Base-by-base conservation (phyloP, 1,140 invertebrate genomes). In the Cherax quadricarinatus region DNA sequence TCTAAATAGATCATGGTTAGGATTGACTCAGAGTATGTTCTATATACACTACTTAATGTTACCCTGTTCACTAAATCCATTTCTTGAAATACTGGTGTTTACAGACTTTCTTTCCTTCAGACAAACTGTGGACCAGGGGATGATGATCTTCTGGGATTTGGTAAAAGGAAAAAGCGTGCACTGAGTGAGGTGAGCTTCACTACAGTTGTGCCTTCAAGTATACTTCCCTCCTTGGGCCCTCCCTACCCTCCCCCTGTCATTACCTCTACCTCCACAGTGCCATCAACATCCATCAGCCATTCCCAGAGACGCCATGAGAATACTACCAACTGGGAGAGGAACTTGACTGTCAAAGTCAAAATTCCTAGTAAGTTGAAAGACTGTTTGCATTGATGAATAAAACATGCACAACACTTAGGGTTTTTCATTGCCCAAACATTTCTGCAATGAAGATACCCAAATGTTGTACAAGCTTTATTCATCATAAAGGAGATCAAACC, bases 241-340 rank as follows among this genome's bases (percentile, higher is more conserved):
- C 48, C 73, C 12, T 81, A 62, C 24, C 79, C 41, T 60, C 53
- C 53, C 9, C 85, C 83, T 41, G 53, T 57, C 53, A 30, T 66
- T 66, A 24, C 41, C 12, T 41, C 60, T 48, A 51, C 75, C 73
- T 7, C 24, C 51, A 21, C 85, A 48, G 12, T 60, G 14, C 88
- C n/a, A 62, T 57, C 70, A 81, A 49, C 60, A 18, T 86, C 87
- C 92, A 30, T 53, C 86, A 82, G 75, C 49, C n/a, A 89, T 21
- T 57, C 83, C 51, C 48, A 86, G 41, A 30, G 41, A 14, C 21
- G 41, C 12, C 85, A 62, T 51, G 88, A 81, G 49, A 93, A 93
- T 62, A 94, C 88, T 18, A 93, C 92, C 53, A 81, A 82, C 16
- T 94, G 94, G 94, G 86, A 94, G 85, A 93, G 94, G 88, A 94